Conservation (phyloP, 2,888 invertebrate species). For the Hydraecia micacea region DNA sequence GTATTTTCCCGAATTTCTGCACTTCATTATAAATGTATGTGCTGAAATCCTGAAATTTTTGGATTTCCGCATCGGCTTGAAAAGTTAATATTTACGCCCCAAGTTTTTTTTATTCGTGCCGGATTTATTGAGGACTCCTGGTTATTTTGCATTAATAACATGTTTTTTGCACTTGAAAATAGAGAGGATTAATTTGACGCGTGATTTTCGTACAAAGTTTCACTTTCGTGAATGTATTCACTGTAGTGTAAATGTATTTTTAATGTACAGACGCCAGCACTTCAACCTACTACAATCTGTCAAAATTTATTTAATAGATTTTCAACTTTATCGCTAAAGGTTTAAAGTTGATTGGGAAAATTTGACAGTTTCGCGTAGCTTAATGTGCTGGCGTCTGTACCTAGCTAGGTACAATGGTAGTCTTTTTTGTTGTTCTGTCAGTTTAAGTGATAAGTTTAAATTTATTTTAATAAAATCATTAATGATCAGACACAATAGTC, state of each 20-base stretch:
- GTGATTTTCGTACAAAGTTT: constrained; percentile 9
- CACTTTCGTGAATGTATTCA: not conserved
- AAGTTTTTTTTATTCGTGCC: constrained; percentile 54
- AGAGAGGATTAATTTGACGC: constrained; percentile 7
- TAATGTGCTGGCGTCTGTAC: no score
- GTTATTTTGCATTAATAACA: constrained; percentile 68
- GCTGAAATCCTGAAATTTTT: constrained; percentile 54
- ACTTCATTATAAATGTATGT: constrained; percentile 71
- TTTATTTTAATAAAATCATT: no score
- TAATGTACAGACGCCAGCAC: not conserved
- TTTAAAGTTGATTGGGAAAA: no score
- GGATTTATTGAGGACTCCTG: constrained; percentile 57
- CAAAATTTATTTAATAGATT: no score
- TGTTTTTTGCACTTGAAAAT: constrained; percentile 43
- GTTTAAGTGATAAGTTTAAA: not conserved
- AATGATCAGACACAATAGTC: not conserved
- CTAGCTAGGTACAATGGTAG: no score
- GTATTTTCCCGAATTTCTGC: constrained; percentile 65
- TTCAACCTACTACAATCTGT: no score
- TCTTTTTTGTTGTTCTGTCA: not conserved
- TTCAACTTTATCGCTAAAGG: no score
- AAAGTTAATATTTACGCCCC: constrained; percentile 67
- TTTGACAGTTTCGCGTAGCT: no score
- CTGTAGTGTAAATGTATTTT: not conserved
- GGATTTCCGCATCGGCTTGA: constrained; percentile 58